phyloP scores from a whole-genome alignment of 2,888 invertebrate genomes.

The Meliscaeva auricollis region DNA sequence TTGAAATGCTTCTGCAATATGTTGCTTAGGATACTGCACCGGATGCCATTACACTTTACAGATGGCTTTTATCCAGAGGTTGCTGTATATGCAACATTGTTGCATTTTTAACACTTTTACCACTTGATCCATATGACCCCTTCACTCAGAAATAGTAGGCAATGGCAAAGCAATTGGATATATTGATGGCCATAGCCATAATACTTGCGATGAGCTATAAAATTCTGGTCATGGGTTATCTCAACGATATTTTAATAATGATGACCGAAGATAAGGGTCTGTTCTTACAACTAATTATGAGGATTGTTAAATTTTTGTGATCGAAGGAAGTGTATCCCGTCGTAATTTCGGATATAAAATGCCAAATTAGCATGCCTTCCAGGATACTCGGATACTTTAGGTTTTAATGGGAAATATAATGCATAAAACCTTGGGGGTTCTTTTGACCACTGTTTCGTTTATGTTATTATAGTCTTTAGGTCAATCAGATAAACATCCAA shows the following conservation, averaged over 20 bases:
- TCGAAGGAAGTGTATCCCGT: neutral
- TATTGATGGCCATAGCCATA: slow-evolving; percentile 24
- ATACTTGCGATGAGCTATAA: slow-evolving; percentile 8
- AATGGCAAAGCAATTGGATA: slow-evolving; percentile 1
- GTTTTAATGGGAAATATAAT: slow-evolving; percentile 19
- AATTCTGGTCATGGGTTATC: slow-evolving; percentile 58
- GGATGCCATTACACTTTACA: slow-evolving; percentile 41
- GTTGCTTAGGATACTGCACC: slow-evolving; percentile 29
- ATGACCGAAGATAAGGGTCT: neutral
- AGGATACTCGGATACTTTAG: neutral
- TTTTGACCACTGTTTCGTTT: neutral
- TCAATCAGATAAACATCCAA: neutral
- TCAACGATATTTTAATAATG: slow-evolving; percentile 21
- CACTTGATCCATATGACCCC: slow-evolving; percentile 72
- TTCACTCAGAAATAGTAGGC: neutral
- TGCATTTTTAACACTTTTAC: slow-evolving; percentile 32
- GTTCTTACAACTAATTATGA: slow-evolving; percentile 31
- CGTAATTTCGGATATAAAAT: slow-evolving; percentile 44
- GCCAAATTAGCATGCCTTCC: slow-evolving; percentile 30
- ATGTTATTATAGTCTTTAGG: neutral
- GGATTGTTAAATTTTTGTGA: slow-evolving; percentile 32
- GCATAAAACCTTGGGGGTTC: neutral
- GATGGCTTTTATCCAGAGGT: slow-evolving; percentile 29
- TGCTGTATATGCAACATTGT: slow-evolving; percentile 45
- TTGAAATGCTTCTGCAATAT: too few species aligned